Conservation (phyloP, 2,113 vertebrate genomes). For the Tretioscincus oriximinensis region DNA sequence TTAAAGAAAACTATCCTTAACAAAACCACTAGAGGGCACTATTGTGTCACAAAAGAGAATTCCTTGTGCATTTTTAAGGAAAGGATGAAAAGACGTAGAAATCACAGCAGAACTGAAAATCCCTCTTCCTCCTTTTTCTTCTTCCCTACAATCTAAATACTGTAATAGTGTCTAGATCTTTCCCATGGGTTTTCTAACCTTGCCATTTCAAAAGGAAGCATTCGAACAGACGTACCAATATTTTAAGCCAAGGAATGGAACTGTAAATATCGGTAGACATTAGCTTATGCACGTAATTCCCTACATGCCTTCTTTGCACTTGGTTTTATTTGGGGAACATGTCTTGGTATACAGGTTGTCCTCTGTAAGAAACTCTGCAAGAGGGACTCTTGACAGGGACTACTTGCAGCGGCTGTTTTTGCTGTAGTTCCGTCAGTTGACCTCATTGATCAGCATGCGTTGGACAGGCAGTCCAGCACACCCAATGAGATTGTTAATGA, state of each 20-base stretch:
- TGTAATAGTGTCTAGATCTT: slow-evolving; percentile 28
- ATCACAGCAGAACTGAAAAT: neutral
- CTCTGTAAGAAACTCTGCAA: no score
- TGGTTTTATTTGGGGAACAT: no score
- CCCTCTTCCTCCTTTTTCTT: slow-evolving; percentile 47
- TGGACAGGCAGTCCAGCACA: no score
- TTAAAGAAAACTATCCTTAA: neutral
- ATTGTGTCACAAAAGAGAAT: slow-evolving; percentile 47
- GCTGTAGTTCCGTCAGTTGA: no score
- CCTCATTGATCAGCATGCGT: no score
- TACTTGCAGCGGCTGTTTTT: neutral
- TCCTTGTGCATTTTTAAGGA: fast-evolving
- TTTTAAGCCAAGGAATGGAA: neutral
- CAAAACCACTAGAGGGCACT: slow-evolving; percentile 72
- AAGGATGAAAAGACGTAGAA: neutral
- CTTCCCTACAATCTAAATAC: slow-evolving; percentile 36
- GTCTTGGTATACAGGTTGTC: no score
- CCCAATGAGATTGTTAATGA: no score
- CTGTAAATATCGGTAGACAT: neutral
- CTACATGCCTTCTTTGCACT: neutral
- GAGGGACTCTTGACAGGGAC: no score
- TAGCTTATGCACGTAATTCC: slow-evolving; percentile 6
- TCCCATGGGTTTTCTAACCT: slow-evolving; percentile 37
- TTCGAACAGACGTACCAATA: neutral
- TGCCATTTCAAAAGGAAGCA: slow-evolving; percentile 19